These are phyloP conservation scores for Falco peregrinus DNA, from an alignment of 2,797 vertebrate genomes.

Conservation along the genomic window DNA sequence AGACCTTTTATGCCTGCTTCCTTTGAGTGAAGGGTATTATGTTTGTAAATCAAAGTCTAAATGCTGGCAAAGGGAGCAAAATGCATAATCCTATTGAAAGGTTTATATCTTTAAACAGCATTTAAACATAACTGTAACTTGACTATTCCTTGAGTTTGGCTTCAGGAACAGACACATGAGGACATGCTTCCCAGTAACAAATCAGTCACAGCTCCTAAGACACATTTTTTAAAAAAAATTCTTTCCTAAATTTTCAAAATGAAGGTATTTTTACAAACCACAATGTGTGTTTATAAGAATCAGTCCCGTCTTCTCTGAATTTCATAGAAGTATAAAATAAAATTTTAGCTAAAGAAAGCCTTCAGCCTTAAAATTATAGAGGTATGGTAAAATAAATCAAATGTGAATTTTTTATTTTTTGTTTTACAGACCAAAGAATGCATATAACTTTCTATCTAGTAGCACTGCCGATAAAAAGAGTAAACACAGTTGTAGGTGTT, in stretches of 20 bases:
- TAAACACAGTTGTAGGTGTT: neutral
- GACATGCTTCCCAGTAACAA: neutral
- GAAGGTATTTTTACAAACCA: neutral
- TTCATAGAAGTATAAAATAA: neutral
- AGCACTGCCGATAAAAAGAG: neutral
- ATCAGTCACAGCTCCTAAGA: neutral
- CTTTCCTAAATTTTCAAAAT: neutral
- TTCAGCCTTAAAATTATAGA: neutral
- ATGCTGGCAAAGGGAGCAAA: constrained; percentile 1
- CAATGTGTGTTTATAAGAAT: neutral
- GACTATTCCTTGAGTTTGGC: neutral
- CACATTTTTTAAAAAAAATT: neutral
- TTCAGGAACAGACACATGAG: neutral
- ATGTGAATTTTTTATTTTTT: neutral
- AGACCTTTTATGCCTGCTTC: constrained; percentile 29
- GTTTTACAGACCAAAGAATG: neutral
- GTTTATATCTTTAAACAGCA: constrained; percentile 17
- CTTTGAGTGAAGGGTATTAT: constrained; percentile 62
- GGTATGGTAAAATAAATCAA: neutral
- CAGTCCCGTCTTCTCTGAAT: neutral
- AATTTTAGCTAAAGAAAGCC: neutral
- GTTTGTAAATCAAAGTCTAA: constrained; percentile 58
- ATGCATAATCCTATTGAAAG: constrained; percentile 28
- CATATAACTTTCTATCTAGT: neutral
- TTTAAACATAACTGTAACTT: constrained; percentile 20